Evolutionary conservation across 1,140 invertebrate species (phyloP).

Genomic region (Arion vulgaris): DNA sequence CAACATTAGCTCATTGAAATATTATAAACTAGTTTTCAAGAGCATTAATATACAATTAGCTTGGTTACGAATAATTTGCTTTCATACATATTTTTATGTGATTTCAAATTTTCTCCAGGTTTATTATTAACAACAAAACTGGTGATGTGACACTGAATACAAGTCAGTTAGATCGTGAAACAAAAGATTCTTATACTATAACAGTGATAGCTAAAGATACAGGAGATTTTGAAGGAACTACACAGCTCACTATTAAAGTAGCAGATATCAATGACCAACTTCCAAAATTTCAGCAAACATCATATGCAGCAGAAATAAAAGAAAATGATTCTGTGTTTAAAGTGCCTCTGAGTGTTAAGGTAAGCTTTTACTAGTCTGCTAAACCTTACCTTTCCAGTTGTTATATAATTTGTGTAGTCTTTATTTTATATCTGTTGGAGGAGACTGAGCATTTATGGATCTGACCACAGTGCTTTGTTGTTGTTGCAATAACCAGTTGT

Average conservation of each 20-base stretch:
- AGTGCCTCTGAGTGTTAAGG: neutral
- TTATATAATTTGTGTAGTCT: too few relatives aligned
- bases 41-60: too few relatives aligned
- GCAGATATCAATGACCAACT: neutral
- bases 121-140: neutral
- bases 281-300: neutral
- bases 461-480: too few relatives aligned
- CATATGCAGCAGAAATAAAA: neutral
- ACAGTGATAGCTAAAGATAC: constrained; percentile 76
- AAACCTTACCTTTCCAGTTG: too few relatives aligned
- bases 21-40: too few relatives aligned
- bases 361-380: too few relatives aligned
- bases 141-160: neutral
- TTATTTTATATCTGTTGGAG: too few relatives aligned
- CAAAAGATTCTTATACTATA: neutral
- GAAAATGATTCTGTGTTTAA: neutral
- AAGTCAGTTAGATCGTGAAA: neutral
- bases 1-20: too few relatives aligned
- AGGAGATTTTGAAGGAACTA: neutral
- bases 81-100: too few relatives aligned
- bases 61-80: too few relatives aligned
- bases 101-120: neutral
- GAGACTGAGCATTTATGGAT: too few relatives aligned
- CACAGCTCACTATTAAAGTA: constrained; percentile 2
- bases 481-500: too few relatives aligned